These are phyloP conservation scores for Hydriomena furcata DNA, from an alignment of 2,888 invertebrate genomes.

Conservation along the genomic window DNA sequence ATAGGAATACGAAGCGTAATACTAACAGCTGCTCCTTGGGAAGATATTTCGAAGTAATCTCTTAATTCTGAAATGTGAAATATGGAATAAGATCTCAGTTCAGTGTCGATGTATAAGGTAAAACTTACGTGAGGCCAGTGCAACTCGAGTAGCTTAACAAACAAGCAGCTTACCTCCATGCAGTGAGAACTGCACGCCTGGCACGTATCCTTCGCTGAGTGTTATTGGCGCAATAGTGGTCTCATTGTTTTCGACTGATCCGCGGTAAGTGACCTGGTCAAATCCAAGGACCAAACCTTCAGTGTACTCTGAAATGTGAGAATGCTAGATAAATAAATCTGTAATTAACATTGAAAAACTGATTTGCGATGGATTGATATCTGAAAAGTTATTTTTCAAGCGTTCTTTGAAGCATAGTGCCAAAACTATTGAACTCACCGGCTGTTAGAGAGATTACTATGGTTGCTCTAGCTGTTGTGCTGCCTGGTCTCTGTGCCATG, in stretches of 20 bases:
- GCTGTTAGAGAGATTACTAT: too few relatives aligned
- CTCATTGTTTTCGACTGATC: constrained; percentile 33
- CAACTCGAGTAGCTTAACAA: too few relatives aligned
- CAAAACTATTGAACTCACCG: too few relatives aligned
- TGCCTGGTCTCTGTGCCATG: too few relatives aligned
- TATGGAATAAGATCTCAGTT: too few relatives aligned
- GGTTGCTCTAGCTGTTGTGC: too few relatives aligned
- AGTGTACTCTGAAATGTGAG: constrained; percentile 28
- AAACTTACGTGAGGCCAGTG: too few relatives aligned
- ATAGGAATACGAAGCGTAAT: constrained; percentile 14
- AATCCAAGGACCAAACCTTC: constrained; percentile 29
- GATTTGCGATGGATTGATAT: too few relatives aligned
- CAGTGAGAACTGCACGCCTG: constrained; percentile 33
- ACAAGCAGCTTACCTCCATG: constrained; percentile 18
- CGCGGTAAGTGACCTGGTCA: constrained; percentile 37
- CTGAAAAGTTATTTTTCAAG: too few relatives aligned
- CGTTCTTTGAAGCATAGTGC: too few relatives aligned
- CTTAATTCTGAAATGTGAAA: constrained; percentile 25
- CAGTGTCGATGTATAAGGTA: not conserved
- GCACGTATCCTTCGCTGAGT: constrained; percentile 39
- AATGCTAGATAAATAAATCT: too few relatives aligned
- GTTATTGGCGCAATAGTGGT: constrained; percentile 36
- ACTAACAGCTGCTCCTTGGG: constrained; percentile 22
- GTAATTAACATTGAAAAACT: too few relatives aligned
- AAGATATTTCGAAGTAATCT: constrained; percentile 20